phyloP scores from a whole-genome alignment of 37 sponge, comb jelly and placozoan genomes.

The Oopsacas minuta region DNA sequence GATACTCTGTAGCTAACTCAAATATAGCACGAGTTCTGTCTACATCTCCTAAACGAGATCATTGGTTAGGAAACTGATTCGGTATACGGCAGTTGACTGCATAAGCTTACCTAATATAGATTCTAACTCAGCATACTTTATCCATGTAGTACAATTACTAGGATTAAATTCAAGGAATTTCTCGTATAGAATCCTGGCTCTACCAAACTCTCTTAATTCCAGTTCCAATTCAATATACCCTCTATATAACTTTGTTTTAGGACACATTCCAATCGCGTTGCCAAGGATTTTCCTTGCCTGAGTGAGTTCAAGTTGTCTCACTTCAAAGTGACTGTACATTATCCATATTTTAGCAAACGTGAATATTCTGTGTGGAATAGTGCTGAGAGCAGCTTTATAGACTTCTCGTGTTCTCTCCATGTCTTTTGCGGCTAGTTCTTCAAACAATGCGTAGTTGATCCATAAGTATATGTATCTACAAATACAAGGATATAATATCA shows the following conservation, averaged over 20 bases:
- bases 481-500: too few relatives aligned
- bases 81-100: too few relatives aligned
- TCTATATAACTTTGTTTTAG: slow-evolving; percentile 85
- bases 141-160: slow-evolving; percentile 82
- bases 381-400: slow-evolving; percentile 69
- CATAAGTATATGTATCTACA: slow-evolving; percentile 83
- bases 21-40: slow-evolving; percentile 83
- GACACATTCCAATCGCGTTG: slow-evolving; percentile 85
- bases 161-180: slow-evolving; percentile 79
- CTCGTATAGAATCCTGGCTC: slow-evolving; percentile 93
- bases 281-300: slow-evolving; percentile 81
- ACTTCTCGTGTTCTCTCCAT: slow-evolving; percentile 71
- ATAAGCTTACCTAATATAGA: slow-evolving; percentile 56
- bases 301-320: slow-evolving; percentile 72
- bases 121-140: slow-evolving; percentile 83
- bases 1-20: slow-evolving; percentile 79
- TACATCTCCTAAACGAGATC: slow-evolving; percentile 38
- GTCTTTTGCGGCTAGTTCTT: slow-evolving; percentile 83
- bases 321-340: slow-evolving; percentile 89
- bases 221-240: slow-evolving; percentile 93
- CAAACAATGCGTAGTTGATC: slow-evolving; percentile 95
- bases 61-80: too few relatives aligned
- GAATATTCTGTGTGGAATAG: slow-evolving; percentile 81
- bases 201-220: slow-evolving; percentile 90
- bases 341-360: slow-evolving; percentile 98